Base-by-base conservation (phyloP, 2,888 invertebrate genomes). In the Hypsopygia costalis region DNA sequence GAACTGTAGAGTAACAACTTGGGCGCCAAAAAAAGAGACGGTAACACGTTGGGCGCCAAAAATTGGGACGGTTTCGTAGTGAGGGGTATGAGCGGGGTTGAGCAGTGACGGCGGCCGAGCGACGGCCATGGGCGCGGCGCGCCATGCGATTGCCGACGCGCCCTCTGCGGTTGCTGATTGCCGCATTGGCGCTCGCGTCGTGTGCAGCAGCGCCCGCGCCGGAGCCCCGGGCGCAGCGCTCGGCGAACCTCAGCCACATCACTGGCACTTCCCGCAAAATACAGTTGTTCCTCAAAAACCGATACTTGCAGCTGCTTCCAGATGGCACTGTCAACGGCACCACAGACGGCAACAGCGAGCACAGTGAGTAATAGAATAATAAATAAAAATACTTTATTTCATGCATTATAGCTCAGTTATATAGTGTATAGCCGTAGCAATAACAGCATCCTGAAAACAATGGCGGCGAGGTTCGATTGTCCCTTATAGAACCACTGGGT, bases 301-400 rank as follows among this genome's bases (percentile, higher is more conserved):
- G 93, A 62, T 93, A 94, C 78, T 91, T 96, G 57, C 95, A 95
- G 89, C 90, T 96, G 65, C 87, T 94, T 85, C 94, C 94, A 58
- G 95, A 95, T 89, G 95, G 95, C 79, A 93, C 93, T 63, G 94
- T 96, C 82, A 95, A 94, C 90, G 95, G 95, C 62, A 95, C 95
- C 74, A 91, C 91, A 72, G 93, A 95, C 79, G 93, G 93, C 87
- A 91, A 91, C 77, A 94, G 94, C 89, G 93, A 93, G 89, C 94
- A 94, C 92, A 94, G 95, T 95, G 77, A 95, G 95, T 95, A 55
- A 40, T 31, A n/a, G n/a, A n/a, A n/a, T n/a, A n/a, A n/a, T n/a
- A n/a, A n/a, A n/a, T n/a, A n/a, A n/a, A n/a, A n/a, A n/a, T n/a
- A n/a, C n/a, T n/a, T n/a, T n/a, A n/a, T n/a, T n/a, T n/a, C n/a